These are phyloP conservation scores for Tigriopus californicus DNA, from an alignment of 2,888 invertebrate species.

Conservation along the genomic window DNA sequence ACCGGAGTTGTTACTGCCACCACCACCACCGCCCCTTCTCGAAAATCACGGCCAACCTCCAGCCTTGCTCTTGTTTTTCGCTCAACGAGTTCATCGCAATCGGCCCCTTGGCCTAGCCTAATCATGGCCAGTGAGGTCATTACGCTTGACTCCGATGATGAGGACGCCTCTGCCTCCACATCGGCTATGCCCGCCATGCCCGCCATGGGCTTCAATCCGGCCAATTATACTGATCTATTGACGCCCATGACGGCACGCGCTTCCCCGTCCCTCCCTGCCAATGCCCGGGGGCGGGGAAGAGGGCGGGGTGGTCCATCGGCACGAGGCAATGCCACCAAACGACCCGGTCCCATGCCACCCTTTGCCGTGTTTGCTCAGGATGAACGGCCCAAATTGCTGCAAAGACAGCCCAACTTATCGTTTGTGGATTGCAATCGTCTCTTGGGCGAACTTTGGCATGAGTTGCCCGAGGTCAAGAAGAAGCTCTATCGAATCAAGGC, in stretches of 20 bases:
- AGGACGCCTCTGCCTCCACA: not conserved
- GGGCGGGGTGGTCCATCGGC: not conserved
- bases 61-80: no score
- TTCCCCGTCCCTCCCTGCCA: not conserved
- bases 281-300: not conserved
- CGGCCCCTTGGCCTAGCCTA: no score
- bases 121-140: no score
- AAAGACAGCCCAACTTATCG: not conserved
- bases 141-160: not conserved
- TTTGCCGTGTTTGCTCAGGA: constrained; percentile 9
- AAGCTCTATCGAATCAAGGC: not conserved
- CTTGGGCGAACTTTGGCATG: constrained; percentile 6
- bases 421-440: constrained; percentile 1
- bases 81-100: no score
- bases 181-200: not conserved
- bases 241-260: not conserved
- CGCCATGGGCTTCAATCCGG: not conserved
- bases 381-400: not conserved
- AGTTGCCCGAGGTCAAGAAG: not conserved
- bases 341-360: constrained; percentile 7
- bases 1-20: no score
- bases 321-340: no score
- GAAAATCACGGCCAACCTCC: no score
- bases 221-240: no score
- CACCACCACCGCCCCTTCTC: no score